Conservation (phyloP, 2,888 invertebrate species). For the Aplocera efformata region DNA sequence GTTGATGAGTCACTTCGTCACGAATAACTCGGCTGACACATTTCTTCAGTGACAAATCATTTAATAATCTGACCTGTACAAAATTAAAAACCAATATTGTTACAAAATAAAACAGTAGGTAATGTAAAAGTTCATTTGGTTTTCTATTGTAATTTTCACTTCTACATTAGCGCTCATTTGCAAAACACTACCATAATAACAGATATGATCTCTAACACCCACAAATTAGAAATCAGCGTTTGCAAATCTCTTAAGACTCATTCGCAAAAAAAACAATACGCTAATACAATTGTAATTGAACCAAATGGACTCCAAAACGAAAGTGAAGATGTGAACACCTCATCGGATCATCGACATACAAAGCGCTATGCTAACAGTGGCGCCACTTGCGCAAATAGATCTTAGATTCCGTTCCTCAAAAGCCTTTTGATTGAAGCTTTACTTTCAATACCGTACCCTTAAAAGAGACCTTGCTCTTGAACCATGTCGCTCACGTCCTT, state of each 20-base stretch:
- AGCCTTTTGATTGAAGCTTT: no score
- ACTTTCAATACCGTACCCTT: no score
- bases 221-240: conserved; percentile 8
- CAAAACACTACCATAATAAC: not conserved
- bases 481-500: no score
- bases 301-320: conserved; percentile 52
- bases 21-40: no score
- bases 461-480: no score
- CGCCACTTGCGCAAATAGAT: conserved; percentile 14
- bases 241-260: conserved; percentile 19
- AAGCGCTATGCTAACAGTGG: conserved; percentile 1
- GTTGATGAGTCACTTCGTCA: no score
- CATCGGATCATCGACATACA: conserved; percentile 6
- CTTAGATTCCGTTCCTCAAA: no score
- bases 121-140: no score
- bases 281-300: conserved; percentile 55
- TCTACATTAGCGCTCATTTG: not conserved
- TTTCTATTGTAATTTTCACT: not conserved
- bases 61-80: no score
- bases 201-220: conserved; percentile 1
- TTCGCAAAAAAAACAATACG: conserved; percentile 34
- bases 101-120: no score
- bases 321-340: conserved; percentile 43
- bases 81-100: no score
- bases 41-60: no score